Evolutionary conservation across 1,140 invertebrate species (phyloP), one percentile per base, ranked within the genome.

Genomic region (Euschistus heros): DNA sequence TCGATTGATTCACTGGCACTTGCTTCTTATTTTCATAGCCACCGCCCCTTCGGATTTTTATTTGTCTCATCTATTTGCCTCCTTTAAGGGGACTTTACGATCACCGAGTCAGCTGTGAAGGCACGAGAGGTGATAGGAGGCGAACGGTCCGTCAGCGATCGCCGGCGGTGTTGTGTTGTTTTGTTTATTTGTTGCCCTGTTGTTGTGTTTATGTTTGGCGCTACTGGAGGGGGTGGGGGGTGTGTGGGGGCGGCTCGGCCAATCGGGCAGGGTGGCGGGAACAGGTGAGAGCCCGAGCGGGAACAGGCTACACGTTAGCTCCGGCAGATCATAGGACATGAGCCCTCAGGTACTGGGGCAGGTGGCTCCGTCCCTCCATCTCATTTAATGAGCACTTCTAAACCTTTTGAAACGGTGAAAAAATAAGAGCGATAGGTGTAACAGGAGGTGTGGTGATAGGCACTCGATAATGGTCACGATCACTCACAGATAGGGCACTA

Each of bases 201-300:
- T 62, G 59, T 62, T 62, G 59, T 37, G 42, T 37, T 37, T 37
- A 42, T 62, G 59, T 42, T 44, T 62, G 59, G 59, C n/a, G 59
- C 17, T n/a, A 17, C 4, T 4, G 17, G 22, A 30, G 30, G 42
- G 59, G 59, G 59, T 30, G 22, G 59, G 62, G 42, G 62, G 62
- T 30, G 62, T 17, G 18, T n/a, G 46, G 62, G 47, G 62, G 62
- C 30, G 59, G 59, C 2, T 3, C 27, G n/a, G 30, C 17, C n/a
- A 20, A 24, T 44, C 14, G 44, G 62, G 18, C 22, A 24, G 20
- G 47, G 26, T 22, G 22, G 42, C 42, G 42, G 22, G 42, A 63
- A 46, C 42, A 52, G 62, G 62, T 30, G 62, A 52, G 22, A 6
- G 10, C 1, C 3, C 2, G 47, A 50, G 47, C 47, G 47, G 47